phyloP scores from a whole-genome alignment of 2,113 vertebrate species.

The Oplegnathus fasciatus region DNA sequence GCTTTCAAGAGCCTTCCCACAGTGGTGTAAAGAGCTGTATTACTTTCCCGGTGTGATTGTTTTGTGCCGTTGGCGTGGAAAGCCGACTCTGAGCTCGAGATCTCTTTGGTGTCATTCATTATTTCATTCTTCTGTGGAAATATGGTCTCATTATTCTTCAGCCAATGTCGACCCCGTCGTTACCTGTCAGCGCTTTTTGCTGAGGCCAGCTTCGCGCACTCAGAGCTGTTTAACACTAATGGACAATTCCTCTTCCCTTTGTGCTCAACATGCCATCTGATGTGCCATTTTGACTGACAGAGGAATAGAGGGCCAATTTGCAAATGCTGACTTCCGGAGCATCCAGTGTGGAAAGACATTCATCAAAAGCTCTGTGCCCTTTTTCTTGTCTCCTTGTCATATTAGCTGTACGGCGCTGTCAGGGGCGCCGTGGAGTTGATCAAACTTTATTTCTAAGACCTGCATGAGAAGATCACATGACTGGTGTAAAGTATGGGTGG shows the following conservation, averaged over 20 bases:
- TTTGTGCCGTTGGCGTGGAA: not conserved
- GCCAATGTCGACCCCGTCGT: constrained; percentile 59
- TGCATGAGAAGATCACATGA: constrained; percentile 17
- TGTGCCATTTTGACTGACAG: constrained; percentile 72
- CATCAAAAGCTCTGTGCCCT: constrained; percentile 66
- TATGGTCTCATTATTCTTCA: constrained; percentile 69
- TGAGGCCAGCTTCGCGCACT: constrained; percentile 62
- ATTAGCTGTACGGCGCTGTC: constrained; percentile 55
- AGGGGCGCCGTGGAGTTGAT: constrained; percentile 41
- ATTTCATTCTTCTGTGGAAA: constrained; percentile 57
- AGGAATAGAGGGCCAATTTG: constrained; percentile 72
- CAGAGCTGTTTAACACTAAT: constrained; percentile 75
- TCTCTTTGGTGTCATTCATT: constrained; percentile 55
- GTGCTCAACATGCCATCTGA: constrained; percentile 63
- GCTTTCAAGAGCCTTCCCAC: constrained; percentile 37
- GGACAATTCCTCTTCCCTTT: constrained; percentile 71
- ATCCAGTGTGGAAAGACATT: constrained; percentile 64
- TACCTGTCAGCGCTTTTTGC: constrained; percentile 76
- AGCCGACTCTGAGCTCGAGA: not conserved
- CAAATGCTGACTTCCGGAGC: constrained; percentile 66
- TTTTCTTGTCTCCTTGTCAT: constrained; percentile 67
- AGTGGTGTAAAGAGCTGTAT: not conserved
- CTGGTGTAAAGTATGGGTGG: not conserved
- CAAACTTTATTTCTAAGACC: constrained; percentile 30
- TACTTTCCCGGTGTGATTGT: constrained; percentile 10